Base-by-base conservation (phyloP, 2,888 invertebrate species). In the Periphyllus acericola region DNA sequence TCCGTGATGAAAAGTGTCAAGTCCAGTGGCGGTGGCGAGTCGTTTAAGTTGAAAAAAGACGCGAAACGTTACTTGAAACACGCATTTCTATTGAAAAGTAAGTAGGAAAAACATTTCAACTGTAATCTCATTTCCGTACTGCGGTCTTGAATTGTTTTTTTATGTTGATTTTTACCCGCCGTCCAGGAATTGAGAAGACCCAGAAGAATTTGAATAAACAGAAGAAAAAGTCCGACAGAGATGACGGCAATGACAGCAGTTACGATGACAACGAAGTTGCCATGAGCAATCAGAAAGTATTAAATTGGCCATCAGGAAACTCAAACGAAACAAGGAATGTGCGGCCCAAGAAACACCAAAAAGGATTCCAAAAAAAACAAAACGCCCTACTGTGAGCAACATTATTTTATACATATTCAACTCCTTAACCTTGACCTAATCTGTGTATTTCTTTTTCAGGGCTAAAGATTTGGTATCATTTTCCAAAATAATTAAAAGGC, bases 1-100 rank as follows among this genome's bases (percentile, higher is more conserved):
- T 74, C 87, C 1, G 81, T 87, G 14, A 74, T 87, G 87, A 87
- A 87, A n/a, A 81, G 81, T 17, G 66, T 87, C 11, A 87, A 87
- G 36, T 87, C 80, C 6, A 34, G 40, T 46, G 34, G 74, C 0
- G 87, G 87, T 5, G 74, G n/a, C 19, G 87, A 87, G 74, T 81
- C 72, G 19, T 34, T 87, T 0, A 87, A 74, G 60, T n/a, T 87
- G n/a, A 87, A 87, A 81, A 87, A 87, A 66, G 87, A 87, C 1
- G 66, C 74, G 0, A 87, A 87, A 34, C 80, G 81, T 36, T 81
- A 46, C 32, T 87, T 87, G 25, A 87, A 74, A 75, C 87, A 87
- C 9, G 87, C 87, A 1, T 75, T 87, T 40, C 46, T 87, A 9
- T 40, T 87, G 9, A 87, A 87, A 81, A 87, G 87, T 87, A 1